Conservation (phyloP, 2,113 vertebrate genomes). For the Lophochroa leadbeateri region DNA sequence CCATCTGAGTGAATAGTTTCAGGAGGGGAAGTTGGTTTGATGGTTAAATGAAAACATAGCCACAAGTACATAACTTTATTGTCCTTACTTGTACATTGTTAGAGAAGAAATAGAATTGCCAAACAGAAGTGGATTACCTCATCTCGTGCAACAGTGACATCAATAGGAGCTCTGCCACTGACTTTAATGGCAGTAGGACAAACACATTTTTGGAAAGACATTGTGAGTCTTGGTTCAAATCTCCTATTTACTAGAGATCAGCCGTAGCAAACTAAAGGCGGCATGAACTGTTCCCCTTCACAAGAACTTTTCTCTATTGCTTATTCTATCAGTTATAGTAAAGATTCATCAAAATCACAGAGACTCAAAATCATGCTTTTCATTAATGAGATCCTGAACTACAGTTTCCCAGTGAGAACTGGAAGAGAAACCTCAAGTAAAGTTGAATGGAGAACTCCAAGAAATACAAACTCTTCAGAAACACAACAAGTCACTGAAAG, state of each 20-base stretch:
- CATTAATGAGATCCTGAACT: background rate
- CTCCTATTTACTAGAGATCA: fast-evolving
- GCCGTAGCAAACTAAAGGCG: background rate
- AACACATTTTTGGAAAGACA: background rate
- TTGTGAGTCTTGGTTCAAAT: background rate
- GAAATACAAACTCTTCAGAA: background rate
- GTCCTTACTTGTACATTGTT: background rate
- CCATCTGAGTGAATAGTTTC: background rate
- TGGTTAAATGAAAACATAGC: background rate
- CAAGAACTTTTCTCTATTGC: background rate
- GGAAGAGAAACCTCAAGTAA: background rate
- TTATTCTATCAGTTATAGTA: background rate
- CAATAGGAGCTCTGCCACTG: background rate
- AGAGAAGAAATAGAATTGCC: background rate
- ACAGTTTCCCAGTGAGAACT: background rate
- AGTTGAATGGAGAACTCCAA: background rate
- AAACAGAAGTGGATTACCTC: background rate
- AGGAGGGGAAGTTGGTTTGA: background rate
- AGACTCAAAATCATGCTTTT: background rate
- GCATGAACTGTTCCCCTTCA: background rate
- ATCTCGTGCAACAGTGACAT: background rate
- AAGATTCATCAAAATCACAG: background rate
- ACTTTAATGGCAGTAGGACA: background rate
- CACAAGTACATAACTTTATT: background rate
- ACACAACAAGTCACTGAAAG: background rate